Evolutionary conservation across 2,888 invertebrate genomes (phyloP), one percentile per base, ranked within the genome.

Genomic region (Alsophila aescularia): DNA sequence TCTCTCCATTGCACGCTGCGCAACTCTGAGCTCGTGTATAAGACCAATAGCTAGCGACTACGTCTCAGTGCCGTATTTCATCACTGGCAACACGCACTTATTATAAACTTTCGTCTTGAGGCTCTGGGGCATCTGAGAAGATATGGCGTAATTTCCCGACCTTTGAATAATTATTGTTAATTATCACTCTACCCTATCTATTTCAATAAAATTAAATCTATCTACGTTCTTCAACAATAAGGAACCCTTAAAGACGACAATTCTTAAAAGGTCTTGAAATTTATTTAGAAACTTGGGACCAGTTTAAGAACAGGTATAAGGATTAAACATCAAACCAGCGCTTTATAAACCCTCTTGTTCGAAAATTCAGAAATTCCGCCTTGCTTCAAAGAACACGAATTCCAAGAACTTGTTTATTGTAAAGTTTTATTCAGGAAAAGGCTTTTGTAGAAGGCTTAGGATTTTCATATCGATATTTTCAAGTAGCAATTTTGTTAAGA

Each of bases 391-490:
- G 52, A 52, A 44, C 47, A 52, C 43, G 47, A 43, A 52, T 52
- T 47, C 55, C 50, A 15, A 16, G 55, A 57, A 52, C 52, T 52
- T 44, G 52, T 48, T 52, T 48, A 57, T 48, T 47, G 48, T 41
- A 24, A 57, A 57, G 57, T 57, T 57, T 48, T 44, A 48, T 44
- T 44, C n/a, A 43, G 29, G 35, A 37, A 44, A 51, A 32, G 13
- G 35, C 50, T 42, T 52, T 44, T 47, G 45, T 37, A 18, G 29
- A 42, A 29, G 27, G 36, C 21, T 50, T 48, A 15, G 39, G 48
- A 57, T 52, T 56, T 47, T 56, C 39, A 29, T 52, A 52, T 52
- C 42, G 52, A 52, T 52, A 49, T 49, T 52, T 43, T 43, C 14
- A 15, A 41, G 40, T 5, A 40, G n/a, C 40, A 39, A 39, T 43